phyloP scores from a whole-genome alignment of 2,888 invertebrate species.

The Latrodectus hesperus region DNA sequence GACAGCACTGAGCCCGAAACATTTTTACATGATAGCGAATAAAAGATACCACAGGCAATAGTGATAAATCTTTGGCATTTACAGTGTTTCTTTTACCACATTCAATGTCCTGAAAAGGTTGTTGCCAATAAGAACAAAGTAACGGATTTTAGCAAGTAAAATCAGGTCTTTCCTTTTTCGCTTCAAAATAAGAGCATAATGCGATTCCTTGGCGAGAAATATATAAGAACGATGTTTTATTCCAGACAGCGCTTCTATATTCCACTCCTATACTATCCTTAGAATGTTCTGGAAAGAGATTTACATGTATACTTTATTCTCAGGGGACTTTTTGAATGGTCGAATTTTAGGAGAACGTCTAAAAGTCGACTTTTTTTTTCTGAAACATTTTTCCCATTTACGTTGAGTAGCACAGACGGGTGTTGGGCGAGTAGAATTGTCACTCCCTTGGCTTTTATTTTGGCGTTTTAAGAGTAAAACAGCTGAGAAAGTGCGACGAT shows the following conservation, averaged over 20 bases:
- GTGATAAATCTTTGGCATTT: no score
- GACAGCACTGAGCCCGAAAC: no score
- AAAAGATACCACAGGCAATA: no score
- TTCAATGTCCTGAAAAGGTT: no score
- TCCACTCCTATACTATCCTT: background rate
- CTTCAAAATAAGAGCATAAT: slow-evolving; percentile 12
- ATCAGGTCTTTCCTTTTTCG: background rate
- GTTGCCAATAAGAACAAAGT: no score
- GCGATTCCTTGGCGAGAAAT: slow-evolving; percentile 16
- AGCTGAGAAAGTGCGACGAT: slow-evolving; percentile 3
- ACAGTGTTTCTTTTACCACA: no score
- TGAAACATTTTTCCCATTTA: slow-evolving; percentile 26
- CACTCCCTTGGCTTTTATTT: slow-evolving; percentile 29
- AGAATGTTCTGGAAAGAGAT: slow-evolving; percentile 14
- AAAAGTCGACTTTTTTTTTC: background rate
- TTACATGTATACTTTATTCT: slow-evolving; percentile 48
- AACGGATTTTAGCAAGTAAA: no score
- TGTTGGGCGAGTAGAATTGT: slow-evolving; percentile 20
- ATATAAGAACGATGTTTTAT: background rate
- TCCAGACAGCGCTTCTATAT: background rate
- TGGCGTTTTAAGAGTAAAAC: slow-evolving; percentile 4
- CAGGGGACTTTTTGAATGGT: slow-evolving; percentile 21
- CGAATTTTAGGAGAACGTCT: slow-evolving; percentile 33
- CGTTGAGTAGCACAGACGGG: background rate
- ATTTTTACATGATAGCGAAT: no score